A percentile compares a stretch with the other conserved stretches of the same genome.
Evolutionary conservation across 1,140 invertebrate genomes (phyloP).

Genomic region (Sinonovacula constricta): DNA sequence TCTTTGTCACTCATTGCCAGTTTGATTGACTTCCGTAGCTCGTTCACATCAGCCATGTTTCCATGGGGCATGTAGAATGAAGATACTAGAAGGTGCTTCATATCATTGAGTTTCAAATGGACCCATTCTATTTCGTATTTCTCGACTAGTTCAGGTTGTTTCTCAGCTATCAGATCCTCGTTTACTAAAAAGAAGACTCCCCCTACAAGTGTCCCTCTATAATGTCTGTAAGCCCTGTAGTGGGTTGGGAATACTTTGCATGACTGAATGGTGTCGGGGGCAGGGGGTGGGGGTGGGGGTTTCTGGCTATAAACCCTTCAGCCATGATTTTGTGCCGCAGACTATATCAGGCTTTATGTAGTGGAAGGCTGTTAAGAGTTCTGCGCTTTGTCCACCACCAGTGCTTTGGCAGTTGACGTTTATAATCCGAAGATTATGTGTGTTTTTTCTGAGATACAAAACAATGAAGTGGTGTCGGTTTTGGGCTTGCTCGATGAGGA

Average conservation of each 20-base stretch:
- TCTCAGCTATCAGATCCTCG: constrained; percentile 27
- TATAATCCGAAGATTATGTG: constrained; percentile 22
- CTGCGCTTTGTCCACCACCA: constrained; percentile 1
- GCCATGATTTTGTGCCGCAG: constrained; percentile 36
- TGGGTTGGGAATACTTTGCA: constrained; percentile 36
- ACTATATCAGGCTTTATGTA: constrained; percentile 42
- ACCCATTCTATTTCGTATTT: constrained; percentile 52
- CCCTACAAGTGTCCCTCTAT: constrained; percentile 40
- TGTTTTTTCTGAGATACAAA: constrained; percentile 5
- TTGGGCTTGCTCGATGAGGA: background rate
- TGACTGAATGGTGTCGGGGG: constrained; percentile 20
- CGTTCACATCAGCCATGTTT: constrained; percentile 10
- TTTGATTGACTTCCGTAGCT: constrained; percentile 5
- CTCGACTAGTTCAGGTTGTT: constrained; percentile 33
- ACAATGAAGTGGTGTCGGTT: background rate
- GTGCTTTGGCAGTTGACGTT: constrained; percentile 20
- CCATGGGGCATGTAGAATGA: constrained; percentile 27
- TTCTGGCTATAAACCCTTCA: constrained; percentile 22
- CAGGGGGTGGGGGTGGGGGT: too few species aligned
- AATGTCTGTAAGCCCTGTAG: constrained; percentile 43
- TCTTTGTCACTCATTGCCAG: constrained; percentile 1
- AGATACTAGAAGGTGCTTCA: constrained; percentile 4
- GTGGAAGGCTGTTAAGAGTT: constrained; percentile 18
- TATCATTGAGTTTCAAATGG: constrained; percentile 36
- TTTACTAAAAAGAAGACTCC: constrained; percentile 50